Evolutionary conservation across 2,113 vertebrate species (phyloP).

Genomic region (Tichodroma muraria): DNA sequence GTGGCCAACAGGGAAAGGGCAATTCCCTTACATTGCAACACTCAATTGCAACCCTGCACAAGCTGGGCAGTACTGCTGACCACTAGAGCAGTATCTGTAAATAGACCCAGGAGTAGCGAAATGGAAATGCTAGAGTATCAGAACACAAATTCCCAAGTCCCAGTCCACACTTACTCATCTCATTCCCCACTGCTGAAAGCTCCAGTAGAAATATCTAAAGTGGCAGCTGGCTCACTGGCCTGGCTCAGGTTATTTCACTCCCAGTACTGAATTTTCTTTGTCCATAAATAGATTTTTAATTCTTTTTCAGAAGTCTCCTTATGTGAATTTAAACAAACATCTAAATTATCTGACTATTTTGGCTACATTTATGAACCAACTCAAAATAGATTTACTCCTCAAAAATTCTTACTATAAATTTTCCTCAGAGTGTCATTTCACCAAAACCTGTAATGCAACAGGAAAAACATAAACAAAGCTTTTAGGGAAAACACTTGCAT

Average conservation of each 20-base stretch:
- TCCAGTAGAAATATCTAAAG: background rate
- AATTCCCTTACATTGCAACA: background rate
- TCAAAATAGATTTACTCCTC: background rate
- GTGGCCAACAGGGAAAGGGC: background rate
- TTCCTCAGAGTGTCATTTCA: background rate
- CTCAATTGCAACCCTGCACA: accelerated
- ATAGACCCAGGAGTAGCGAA: background rate
- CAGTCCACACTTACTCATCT: background rate
- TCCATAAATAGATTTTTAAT: background rate
- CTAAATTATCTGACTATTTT: background rate
- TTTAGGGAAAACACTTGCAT: background rate
- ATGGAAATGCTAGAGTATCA: background rate
- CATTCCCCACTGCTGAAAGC: background rate
- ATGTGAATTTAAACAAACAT: background rate
- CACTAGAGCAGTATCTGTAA: background rate
- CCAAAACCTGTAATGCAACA: background rate
- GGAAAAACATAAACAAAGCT: background rate
- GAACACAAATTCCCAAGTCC: background rate
- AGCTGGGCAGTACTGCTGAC: background rate
- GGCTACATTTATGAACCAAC: background rate
- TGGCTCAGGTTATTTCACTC: background rate
- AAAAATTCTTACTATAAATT: background rate
- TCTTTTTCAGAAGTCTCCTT: background rate
- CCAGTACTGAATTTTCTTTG: background rate
- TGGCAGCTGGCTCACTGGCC: background rate